A percentile compares a stretch with the other conserved stretches of the same genome.
phyloP scores from a whole-genome alignment of 2,888 invertebrate species.

The Orchesella flavescens region DNA sequence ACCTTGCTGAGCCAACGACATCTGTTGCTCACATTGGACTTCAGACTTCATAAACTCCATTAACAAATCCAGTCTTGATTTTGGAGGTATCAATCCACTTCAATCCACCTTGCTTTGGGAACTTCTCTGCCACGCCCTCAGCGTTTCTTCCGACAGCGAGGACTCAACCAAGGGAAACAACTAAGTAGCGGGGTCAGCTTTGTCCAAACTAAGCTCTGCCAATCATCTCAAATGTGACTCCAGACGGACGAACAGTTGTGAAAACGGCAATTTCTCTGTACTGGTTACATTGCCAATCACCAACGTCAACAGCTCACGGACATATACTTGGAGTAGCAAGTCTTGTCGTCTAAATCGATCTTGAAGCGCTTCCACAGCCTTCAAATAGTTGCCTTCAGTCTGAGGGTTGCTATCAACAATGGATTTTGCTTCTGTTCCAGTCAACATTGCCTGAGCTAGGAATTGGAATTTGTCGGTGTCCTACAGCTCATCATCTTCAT shows the following conservation, averaged over 20 bases:
- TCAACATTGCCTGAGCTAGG: not conserved
- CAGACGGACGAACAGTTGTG: not conserved
- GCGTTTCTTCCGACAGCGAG: not conserved
- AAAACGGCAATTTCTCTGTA: not conserved
- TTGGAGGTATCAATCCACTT: not conserved
- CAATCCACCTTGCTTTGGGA: constrained; percentile 4
- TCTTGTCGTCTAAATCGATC: not conserved
- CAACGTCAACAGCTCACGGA: constrained; percentile 1
- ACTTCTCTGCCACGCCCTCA: constrained; percentile 6
- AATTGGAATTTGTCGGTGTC: not conserved
- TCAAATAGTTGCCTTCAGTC: constrained; percentile 1
- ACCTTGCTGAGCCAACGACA: no score
- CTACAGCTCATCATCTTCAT: not conserved
- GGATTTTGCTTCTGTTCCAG: not conserved
- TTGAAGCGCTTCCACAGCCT: not conserved
- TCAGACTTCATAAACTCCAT: constrained; percentile 35
- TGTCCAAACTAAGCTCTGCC: not conserved
- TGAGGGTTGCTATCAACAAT: not conserved
- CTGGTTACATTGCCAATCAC: constrained; percentile 3
- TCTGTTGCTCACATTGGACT: not conserved
- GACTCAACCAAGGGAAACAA: constrained; percentile 40
- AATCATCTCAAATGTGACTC: constrained; percentile 9
- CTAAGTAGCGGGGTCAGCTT: constrained; percentile 20
- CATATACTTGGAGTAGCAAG: constrained; percentile 19
- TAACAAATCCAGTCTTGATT: constrained; percentile 23